A percentile compares a stretch with the other conserved stretches of the same genome.
Conservation (phyloP, 2,888 invertebrate genomes). For the Aricia artaxerxes region DNA sequence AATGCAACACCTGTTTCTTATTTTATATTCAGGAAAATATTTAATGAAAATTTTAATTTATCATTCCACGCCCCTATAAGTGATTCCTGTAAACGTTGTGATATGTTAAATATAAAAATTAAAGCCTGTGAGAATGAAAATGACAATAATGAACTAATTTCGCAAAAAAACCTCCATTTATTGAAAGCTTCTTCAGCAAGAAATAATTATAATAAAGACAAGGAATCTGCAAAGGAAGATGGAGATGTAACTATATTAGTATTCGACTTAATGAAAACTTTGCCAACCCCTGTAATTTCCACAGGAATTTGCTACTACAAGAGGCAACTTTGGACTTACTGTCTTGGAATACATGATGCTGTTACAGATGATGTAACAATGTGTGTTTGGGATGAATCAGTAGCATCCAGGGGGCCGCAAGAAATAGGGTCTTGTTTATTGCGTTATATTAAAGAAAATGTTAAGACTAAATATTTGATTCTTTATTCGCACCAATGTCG, state of each 20-base stretch:
- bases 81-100: constrained; percentile 38
- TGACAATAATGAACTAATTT: constrained; percentile 33
- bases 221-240: constrained; percentile 35
- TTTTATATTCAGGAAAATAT: constrained; percentile 37
- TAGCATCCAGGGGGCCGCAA: constrained; percentile 37
- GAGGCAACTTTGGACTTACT: constrained; percentile 38
- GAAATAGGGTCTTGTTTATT: no score
- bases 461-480: no score
- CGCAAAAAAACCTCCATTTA: constrained; percentile 30
- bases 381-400: constrained; percentile 44
- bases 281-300: constrained; percentile 39
- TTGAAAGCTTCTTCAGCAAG: constrained; percentile 37
- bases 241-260: constrained; percentile 38
- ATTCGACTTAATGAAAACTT: constrained; percentile 44
- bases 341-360: constrained; percentile 33
- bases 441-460: no score
- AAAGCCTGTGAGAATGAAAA: constrained; percentile 32
- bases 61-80: constrained; percentile 37
- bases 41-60: constrained; percentile 37
- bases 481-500: no score
- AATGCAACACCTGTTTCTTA: constrained; percentile 33
- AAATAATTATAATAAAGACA: constrained; percentile 38
- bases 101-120: constrained; percentile 36
- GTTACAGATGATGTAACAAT: constrained; percentile 38
- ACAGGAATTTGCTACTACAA: constrained; percentile 46